Evolutionary conservation across 2,888 invertebrate genomes (phyloP).

Genomic region (Bedellia somnulentella): DNA sequence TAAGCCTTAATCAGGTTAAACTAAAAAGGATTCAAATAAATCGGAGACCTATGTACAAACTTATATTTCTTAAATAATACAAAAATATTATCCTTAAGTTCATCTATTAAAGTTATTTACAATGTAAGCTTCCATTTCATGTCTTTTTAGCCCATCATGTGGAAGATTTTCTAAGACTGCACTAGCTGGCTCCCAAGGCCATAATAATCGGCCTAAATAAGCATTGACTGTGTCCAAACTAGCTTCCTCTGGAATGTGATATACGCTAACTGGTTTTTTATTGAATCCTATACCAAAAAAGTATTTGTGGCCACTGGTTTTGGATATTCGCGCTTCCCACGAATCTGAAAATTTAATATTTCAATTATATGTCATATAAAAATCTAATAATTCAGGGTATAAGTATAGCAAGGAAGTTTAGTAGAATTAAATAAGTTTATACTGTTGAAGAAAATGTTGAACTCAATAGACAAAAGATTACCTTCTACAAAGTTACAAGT

Average conservation of each 20-base stretch:
- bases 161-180: constrained; percentile 29
- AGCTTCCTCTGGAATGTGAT: constrained; percentile 28
- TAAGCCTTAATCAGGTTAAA: too few species aligned
- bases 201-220: constrained; percentile 26
- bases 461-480: too few species aligned
- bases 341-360: constrained; percentile 42
- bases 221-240: constrained; percentile 30
- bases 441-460: too few species aligned
- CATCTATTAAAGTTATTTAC: constrained; percentile 15
- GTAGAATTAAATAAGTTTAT: too few species aligned
- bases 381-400: not conserved
- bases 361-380: not conserved
- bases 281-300: constrained; percentile 29
- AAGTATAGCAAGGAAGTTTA: too few species aligned
- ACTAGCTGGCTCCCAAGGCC: constrained; percentile 39
- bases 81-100: constrained; percentile 1
- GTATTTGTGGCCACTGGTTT: constrained; percentile 32
- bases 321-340: constrained; percentile 44
- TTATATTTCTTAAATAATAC: too few species aligned
- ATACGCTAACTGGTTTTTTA: constrained; percentile 29
- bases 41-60: too few species aligned
- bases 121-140: constrained; percentile 31
- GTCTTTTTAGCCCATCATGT: constrained; percentile 18
- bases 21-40: too few species aligned
- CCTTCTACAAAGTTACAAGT: too few species aligned